These are phyloP conservation scores for Drosophila putrida DNA, from an alignment of 2,888 invertebrate species.

Conservation along the genomic window DNA sequence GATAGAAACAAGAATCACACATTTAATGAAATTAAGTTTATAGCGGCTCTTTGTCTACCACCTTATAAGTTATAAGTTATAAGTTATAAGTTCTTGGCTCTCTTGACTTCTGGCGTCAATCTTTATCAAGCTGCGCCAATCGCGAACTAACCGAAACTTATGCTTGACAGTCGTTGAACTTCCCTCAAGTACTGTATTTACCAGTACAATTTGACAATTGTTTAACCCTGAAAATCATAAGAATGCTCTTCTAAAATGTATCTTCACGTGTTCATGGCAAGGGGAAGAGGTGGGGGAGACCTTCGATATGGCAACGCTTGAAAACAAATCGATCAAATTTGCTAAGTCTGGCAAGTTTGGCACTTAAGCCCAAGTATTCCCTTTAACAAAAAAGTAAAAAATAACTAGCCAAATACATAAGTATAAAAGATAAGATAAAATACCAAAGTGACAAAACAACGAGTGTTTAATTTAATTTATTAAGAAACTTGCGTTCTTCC, in stretches of 20 bases:
- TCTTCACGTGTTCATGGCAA: slow-evolving; percentile 15
- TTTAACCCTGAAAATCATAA: slow-evolving; percentile 24
- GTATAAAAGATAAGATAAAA: slow-evolving; percentile 67
- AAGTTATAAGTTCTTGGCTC: not conserved
- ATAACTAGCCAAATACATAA: slow-evolving; percentile 12
- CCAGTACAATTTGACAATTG: slow-evolving; percentile 8
- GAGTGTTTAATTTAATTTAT: slow-evolving; percentile 53
- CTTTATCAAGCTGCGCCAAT: slow-evolving; percentile 62
- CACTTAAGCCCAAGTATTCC: slow-evolving; percentile 46
- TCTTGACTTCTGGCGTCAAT: not conserved
- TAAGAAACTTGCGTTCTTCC: slow-evolving; percentile 17
- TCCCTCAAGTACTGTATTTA: not conserved
- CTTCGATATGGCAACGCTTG: slow-evolving; percentile 28
- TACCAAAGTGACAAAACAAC: slow-evolving; percentile 55
- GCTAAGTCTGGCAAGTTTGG: slow-evolving; percentile 38
- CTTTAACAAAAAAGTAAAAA: slow-evolving; percentile 14
- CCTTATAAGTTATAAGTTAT: no score
- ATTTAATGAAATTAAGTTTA: slow-evolving; percentile 54
- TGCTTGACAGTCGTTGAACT: slow-evolving; percentile 59
- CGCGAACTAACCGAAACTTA: slow-evolving; percentile 31
- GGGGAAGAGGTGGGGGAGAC: slow-evolving; percentile 1
- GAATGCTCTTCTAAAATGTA: not conserved
- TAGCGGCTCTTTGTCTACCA: slow-evolving; percentile 13
- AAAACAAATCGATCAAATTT: slow-evolving; percentile 56
- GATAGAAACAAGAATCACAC: slow-evolving; percentile 32